phyloP scores from a whole-genome alignment of 2,797 vertebrate species.

The Graptemys geographica region DNA sequence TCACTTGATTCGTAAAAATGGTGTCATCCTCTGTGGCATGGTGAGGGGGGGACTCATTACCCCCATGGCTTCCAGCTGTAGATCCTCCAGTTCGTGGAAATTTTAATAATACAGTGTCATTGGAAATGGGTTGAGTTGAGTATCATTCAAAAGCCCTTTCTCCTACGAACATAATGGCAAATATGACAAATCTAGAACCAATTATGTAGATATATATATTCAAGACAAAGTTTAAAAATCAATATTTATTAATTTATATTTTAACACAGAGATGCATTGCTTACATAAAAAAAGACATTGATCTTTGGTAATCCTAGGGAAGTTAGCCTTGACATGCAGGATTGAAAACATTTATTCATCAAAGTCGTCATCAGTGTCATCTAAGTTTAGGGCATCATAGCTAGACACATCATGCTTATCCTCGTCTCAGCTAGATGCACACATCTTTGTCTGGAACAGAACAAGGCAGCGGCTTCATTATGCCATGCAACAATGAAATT shows the following conservation, averaged over 20 bases:
- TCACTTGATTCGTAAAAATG: background rate
- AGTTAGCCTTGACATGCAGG: background rate
- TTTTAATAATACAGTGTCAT: background rate
- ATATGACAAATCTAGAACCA: background rate
- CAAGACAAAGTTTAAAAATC: too few relatives aligned
- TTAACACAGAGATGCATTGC: too few relatives aligned
- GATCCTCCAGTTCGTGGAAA: background rate
- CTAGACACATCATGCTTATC: background rate
- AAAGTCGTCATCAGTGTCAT: background rate
- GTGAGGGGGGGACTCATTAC: background rate
- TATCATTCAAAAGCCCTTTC: background rate
- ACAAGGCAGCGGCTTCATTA: background rate
- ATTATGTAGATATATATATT: background rate
- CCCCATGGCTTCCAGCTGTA: background rate
- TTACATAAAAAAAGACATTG: too few relatives aligned
- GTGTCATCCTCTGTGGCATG: background rate
- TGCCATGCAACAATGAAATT: background rate
- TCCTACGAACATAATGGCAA: background rate
- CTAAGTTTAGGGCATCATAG: background rate
- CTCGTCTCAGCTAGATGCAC: background rate
- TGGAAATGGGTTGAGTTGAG: background rate
- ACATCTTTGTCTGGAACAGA: background rate
- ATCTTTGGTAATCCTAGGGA: background rate
- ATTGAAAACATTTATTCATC: background rate
- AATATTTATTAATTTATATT: too few relatives aligned